Evolutionary conservation across 2,888 invertebrate species (phyloP).

Genomic region (Schizaphis graminum): DNA sequence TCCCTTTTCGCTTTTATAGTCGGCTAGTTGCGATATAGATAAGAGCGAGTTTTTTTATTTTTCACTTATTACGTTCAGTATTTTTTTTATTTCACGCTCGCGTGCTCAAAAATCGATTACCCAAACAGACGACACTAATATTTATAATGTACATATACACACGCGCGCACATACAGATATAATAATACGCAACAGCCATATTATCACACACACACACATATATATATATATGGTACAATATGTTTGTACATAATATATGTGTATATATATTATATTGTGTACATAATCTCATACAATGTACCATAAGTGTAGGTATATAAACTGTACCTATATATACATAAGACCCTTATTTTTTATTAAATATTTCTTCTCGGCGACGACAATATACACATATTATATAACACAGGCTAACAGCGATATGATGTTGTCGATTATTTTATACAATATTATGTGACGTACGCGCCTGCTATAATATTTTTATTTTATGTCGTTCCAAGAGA

Average conservation of each 20-base stretch:
- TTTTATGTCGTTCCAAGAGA: neutral
- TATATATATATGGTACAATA: too few species aligned
- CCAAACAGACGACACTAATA: neutral
- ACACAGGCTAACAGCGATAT: neutral
- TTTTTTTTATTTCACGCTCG: neutral
- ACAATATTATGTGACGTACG: neutral
- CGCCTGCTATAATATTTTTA: neutral
- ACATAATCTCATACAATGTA: neutral
- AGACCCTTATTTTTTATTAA: neutral
- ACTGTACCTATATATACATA: neutral
- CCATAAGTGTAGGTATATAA: neutral
- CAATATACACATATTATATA: neutral
- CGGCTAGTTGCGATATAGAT: neutral
- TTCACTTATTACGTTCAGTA: neutral
- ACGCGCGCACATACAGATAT: neutral
- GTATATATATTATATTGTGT: too few species aligned
- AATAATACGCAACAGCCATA: neutral
- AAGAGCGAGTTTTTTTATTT: neutral
- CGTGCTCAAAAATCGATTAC: neutral
- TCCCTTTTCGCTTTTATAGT: neutral
- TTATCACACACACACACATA: neutral
- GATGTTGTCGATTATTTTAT: neutral
- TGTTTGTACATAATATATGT: too few species aligned
- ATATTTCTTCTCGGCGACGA: neutral
- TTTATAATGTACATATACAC: neutral